phyloP scores from a whole-genome alignment of 2,113 vertebrate species.

The Tyrannus savana region DNA sequence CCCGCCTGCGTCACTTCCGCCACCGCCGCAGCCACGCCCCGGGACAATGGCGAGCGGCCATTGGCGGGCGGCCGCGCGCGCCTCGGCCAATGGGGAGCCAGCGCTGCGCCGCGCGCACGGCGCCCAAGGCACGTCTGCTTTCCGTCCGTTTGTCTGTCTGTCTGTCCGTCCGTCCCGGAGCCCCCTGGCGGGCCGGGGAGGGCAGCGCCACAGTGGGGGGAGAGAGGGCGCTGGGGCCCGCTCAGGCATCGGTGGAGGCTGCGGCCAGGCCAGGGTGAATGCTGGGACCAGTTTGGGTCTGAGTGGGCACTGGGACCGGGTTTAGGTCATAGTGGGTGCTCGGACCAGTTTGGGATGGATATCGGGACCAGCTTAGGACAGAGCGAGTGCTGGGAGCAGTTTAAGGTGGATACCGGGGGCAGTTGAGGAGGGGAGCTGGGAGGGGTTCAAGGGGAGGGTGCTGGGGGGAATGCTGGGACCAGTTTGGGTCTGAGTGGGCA shows the following conservation, averaged over 20 bases:
- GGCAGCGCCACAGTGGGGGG: background rate
- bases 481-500: too few species aligned
- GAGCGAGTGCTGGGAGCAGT: fast-evolving
- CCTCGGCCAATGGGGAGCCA: background rate
- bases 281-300: fast-evolving
- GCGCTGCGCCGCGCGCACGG: background rate
- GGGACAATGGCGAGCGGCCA: background rate
- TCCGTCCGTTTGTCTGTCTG: too few species aligned
- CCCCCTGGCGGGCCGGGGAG: fast-evolving
- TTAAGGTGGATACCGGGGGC: too few species aligned
- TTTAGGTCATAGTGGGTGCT: background rate
- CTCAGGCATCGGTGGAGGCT: too few species aligned
- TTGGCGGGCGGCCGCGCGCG: background rate
- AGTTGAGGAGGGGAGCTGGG: fast-evolving
- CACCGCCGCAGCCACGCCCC: fast-evolving
- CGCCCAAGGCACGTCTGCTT: background rate
- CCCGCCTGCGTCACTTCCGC: background rate
- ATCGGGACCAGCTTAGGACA: background rate
- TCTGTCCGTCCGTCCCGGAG: fast-evolving
- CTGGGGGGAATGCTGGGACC: background rate
- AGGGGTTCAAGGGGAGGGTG: too few species aligned
- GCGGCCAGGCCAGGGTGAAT: too few species aligned
- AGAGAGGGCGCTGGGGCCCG: too few species aligned
- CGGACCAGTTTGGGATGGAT: background rate
- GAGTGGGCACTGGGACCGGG: background rate